phyloP scores from a whole-genome alignment of 2,888 invertebrate genomes.

The Melangyna quadrimaculata region DNA sequence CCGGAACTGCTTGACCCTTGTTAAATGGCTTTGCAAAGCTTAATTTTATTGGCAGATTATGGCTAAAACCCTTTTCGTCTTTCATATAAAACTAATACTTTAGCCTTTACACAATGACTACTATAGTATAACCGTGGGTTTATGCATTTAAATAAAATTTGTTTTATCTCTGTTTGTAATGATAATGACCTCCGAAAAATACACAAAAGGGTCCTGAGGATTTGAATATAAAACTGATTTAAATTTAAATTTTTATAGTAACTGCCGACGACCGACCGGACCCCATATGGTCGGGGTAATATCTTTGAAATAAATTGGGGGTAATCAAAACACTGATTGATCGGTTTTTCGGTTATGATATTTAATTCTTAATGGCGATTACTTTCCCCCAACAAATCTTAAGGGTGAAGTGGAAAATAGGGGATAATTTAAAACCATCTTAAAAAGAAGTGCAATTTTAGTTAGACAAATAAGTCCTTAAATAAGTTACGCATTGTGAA shows the following conservation, averaged over 20 bases:
- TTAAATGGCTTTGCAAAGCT: conserved; percentile 69
- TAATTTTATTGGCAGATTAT: conserved; percentile 71
- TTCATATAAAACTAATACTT: neutral
- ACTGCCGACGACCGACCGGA: no score
- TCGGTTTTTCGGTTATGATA: neutral
- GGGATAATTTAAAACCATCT: neutral
- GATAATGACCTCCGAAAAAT: conserved; percentile 17
- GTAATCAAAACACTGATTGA: conserved; percentile 9
- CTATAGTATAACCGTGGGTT: neutral
- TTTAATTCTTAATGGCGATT: neutral
- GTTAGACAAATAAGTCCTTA: no score
- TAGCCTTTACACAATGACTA: neutral
- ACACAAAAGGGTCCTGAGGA: conserved; percentile 42
- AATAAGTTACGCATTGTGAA: neutral
- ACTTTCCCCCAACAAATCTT: neutral
- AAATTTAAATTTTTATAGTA: conserved; percentile 41
- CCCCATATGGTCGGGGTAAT: conserved; percentile 32
- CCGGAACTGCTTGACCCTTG: conserved; percentile 70
- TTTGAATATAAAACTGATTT: conserved; percentile 39
- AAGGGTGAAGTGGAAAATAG: neutral
- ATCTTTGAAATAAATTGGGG: neutral
- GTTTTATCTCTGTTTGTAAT: conserved; percentile 35
- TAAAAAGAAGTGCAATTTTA: neutral
- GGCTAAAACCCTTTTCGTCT: conserved; percentile 31
- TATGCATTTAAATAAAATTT: conserved; percentile 52